A percentile compares a stretch with the other conserved stretches of the same genome.
These are phyloP conservation scores for Urechis unicinctus DNA, from an alignment of 2,888 invertebrate species.

Conservation along the genomic window DNA sequence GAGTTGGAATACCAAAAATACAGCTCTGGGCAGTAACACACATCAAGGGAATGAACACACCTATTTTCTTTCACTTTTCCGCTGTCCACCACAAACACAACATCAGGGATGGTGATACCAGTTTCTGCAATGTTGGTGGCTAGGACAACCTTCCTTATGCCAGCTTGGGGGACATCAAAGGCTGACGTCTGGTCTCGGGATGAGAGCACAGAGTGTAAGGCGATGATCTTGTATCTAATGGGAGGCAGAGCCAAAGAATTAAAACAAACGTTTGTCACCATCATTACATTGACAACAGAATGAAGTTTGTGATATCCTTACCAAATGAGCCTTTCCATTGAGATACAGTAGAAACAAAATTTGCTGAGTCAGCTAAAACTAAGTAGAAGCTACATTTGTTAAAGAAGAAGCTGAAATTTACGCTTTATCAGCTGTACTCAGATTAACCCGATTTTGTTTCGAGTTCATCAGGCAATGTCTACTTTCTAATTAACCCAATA, in stretches of 20 bases:
- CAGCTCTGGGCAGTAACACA: not conserved
- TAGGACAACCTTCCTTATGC: conserved; percentile 41
- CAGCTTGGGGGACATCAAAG: conserved; percentile 33
- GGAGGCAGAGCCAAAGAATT: conserved; percentile 9
- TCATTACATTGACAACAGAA: no score
- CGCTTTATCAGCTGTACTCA: no score
- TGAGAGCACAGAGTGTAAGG: conserved; percentile 45
- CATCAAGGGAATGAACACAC: conserved; percentile 19
- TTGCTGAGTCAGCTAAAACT: no score
- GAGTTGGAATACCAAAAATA: no score
- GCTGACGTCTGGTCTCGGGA: conserved; percentile 39
- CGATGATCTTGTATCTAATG: conserved; percentile 38
- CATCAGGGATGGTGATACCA: conserved; percentile 47
- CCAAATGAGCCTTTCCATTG: no score
- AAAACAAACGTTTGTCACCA: not conserved
- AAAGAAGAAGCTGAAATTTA: no score
- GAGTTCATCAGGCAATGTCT: no score
- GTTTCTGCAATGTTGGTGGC: conserved; percentile 49
- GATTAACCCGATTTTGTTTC: no score
- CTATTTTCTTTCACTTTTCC: conserved; percentile 46
- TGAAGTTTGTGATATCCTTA: no score
- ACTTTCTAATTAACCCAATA: no score
- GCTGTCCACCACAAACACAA: conserved; percentile 45
- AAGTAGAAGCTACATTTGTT: no score
- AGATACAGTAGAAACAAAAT: no score